Evolutionary conservation across 92 coral and sea anemone species (phyloP).

Genomic region (Palythoa grandiflora): DNA sequence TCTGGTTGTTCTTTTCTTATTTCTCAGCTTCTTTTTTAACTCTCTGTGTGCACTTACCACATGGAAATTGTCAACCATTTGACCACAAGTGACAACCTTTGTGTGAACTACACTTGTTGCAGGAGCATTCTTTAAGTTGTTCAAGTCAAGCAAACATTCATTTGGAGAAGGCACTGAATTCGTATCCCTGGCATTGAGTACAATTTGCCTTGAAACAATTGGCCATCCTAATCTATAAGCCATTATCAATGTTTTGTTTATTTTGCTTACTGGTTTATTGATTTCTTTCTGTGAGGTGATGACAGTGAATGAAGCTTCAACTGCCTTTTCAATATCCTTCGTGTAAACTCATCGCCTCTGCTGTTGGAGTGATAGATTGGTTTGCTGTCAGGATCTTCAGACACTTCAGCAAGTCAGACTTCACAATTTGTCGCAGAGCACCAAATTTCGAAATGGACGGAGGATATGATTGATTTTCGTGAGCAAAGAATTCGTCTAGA

Average conservation of each 20-base stretch:
- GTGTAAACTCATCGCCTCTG: conserved; percentile 30
- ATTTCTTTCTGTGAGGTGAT: conserved; percentile 13
- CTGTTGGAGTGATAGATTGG: conserved; percentile 29
- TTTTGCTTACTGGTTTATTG: conserved; percentile 11
- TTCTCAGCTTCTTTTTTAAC: neutral
- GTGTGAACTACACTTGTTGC: conserved; percentile 23
- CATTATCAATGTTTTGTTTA: neutral
- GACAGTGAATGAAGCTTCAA: no score
- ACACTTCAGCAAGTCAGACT: conserved; percentile 54
- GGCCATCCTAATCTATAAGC: conserved; percentile 28
- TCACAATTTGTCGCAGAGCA: neutral
- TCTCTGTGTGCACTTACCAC: conserved; percentile 1
- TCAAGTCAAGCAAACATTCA: conserved; percentile 9
- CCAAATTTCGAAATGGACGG: neutral
- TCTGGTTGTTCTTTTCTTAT: no score
- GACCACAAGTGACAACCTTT: conserved; percentile 4
- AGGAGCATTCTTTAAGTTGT: conserved; percentile 25
- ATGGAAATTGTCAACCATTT: conserved; percentile 47
- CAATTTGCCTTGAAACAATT: conserved; percentile 27
- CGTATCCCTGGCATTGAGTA: conserved; percentile 31
- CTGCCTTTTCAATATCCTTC: no score
- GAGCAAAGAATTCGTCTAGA: neutral
- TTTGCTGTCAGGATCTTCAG: conserved; percentile 46
- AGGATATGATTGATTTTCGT: neutral
- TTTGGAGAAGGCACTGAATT: conserved; percentile 7